Evolutionary conservation across 2,797 vertebrate genomes (phyloP).

Genomic region (Manis pentadactyla): DNA sequence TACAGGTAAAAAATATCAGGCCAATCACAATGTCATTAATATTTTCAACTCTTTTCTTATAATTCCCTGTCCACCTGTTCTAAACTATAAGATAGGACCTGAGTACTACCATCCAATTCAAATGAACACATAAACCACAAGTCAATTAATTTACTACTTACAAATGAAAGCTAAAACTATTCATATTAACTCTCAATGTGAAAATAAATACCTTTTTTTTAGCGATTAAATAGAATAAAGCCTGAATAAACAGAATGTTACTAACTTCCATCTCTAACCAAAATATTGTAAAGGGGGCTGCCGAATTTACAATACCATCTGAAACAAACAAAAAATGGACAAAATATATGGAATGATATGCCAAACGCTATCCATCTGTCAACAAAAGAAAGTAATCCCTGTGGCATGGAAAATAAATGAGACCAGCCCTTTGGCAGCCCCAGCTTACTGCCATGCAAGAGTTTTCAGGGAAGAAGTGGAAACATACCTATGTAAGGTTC

Average conservation of each 20-base stretch:
- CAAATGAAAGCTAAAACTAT: background rate
- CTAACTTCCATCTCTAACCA: background rate
- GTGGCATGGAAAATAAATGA: background rate
- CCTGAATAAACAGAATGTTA: background rate
- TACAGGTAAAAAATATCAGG: background rate
- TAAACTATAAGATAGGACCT: background rate
- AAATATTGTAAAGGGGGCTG: background rate
- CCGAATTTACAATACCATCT: background rate
- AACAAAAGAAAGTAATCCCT: background rate
- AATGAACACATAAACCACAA: background rate
- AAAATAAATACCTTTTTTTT: background rate
- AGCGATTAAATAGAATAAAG: conserved; percentile 6
- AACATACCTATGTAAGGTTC: background rate
- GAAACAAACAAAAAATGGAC: background rate
- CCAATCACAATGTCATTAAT: background rate
- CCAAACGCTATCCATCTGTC: background rate
- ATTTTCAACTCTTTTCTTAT: background rate
- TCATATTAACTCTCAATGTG: background rate
- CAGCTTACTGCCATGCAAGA: background rate
- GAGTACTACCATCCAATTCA: background rate
- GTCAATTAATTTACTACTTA: background rate
- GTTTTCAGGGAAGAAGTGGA: background rate
- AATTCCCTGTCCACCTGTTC: background rate
- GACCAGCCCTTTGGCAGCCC: accelerated
- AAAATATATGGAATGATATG: background rate